A percentile compares a stretch with the other conserved stretches of the same genome.
Conservation (phyloP, 2,797 vertebrate genomes). For the Phataginus tricuspis region DNA sequence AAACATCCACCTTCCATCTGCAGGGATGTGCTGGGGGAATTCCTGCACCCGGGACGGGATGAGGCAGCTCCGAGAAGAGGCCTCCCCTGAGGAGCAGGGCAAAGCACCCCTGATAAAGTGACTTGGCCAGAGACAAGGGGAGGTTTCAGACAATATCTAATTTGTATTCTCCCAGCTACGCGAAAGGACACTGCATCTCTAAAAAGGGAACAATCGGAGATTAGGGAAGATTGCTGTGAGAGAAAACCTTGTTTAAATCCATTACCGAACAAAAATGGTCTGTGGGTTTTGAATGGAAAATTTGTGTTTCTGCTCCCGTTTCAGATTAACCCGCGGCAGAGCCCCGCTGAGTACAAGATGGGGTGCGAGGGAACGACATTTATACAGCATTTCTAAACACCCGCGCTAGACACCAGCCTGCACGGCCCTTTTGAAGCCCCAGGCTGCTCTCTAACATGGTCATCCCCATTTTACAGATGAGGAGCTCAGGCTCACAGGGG, state of each 20-base stretch:
- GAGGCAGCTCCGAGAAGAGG: neutral
- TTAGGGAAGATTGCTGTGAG: constrained; percentile 13
- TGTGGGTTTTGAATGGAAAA: neutral
- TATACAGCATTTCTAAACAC: neutral
- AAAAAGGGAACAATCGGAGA: constrained; percentile 32
- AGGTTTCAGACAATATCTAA: neutral
- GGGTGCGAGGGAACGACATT: neutral
- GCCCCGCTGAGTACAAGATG: fast-evolving
- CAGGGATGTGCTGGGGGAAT: neutral
- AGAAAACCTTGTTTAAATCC: constrained; percentile 56
- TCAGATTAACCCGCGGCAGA: neutral
- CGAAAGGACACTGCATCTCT: neutral
- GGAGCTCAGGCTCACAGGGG: neutral
- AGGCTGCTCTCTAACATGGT: neutral
- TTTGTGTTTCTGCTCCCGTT: neutral
- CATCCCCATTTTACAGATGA: neutral
- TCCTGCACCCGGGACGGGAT: fast-evolving
- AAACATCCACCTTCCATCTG: neutral
- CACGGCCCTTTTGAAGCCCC: neutral
- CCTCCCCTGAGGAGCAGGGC: neutral
- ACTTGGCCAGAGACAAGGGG: fast-evolving
- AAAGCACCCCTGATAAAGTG: neutral
- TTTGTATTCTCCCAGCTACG: neutral
- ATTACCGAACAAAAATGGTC: constrained; percentile 23
- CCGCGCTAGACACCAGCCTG: neutral